These are phyloP conservation scores for Petromus typicus DNA, from an alignment of 2,113 vertebrate genomes.

Conservation along the genomic window DNA sequence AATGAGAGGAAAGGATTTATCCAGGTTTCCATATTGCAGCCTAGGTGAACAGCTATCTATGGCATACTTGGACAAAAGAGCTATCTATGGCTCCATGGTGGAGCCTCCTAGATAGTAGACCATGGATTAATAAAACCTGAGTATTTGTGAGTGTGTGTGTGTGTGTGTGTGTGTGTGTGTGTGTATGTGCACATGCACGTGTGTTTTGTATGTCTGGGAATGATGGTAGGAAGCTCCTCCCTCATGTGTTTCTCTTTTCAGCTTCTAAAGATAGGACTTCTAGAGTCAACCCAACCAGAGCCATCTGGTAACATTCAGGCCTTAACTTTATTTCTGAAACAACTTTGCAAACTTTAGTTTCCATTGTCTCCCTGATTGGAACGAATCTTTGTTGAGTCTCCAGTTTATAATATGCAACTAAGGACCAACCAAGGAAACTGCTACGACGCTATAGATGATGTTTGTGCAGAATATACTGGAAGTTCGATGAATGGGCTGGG, in stretches of 20 bases:
- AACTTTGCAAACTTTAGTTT: neutral
- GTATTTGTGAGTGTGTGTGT: neutral
- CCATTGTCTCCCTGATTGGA: neutral
- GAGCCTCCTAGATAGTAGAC: neutral
- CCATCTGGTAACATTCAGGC: neutral
- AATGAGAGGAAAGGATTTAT: no score
- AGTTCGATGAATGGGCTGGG: neutral
- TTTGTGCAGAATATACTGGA: neutral
- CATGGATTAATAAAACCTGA: neutral
- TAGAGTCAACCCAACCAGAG: neutral
- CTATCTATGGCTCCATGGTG: neutral
- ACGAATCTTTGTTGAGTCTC: neutral
- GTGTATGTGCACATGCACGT: neutral
- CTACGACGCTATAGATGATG: neutral
- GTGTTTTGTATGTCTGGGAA: neutral
- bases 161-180: neutral
- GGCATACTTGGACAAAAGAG: no score
- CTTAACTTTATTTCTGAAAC: slow-evolving; percentile 20
- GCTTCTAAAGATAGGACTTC: neutral
- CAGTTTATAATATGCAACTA: neutral
- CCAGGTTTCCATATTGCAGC: neutral
- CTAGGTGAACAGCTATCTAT: neutral
- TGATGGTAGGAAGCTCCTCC: neutral
- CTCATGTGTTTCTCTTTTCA: neutral
- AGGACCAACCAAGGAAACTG: neutral